A percentile compares a stretch with the other conserved stretches of the same genome.
phyloP scores from a whole-genome alignment of 2,888 invertebrate species.

The Hesperia comma region DNA sequence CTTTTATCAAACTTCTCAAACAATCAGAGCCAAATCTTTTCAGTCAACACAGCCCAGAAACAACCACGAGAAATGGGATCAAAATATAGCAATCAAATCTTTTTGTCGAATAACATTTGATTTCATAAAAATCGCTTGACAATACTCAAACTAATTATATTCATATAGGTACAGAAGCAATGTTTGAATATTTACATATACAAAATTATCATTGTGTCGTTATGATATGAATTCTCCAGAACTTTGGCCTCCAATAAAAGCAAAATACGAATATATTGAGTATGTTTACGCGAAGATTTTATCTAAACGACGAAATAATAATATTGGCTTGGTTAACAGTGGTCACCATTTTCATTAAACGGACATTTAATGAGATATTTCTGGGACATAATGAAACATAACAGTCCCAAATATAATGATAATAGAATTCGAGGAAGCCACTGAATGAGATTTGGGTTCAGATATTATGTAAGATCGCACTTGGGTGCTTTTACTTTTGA shows the following conservation, averaged over 20 bases:
- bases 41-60: no score
- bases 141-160: background rate
- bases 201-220: background rate
- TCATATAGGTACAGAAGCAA: background rate
- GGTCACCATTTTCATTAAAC: conserved; percentile 22
- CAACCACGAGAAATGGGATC: no score
- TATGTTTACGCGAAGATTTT: conserved; percentile 22
- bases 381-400: conserved; percentile 20
- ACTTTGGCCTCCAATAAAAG: conserved; percentile 12
- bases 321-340: conserved; percentile 20
- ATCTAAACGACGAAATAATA: conserved; percentile 25
- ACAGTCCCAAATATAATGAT: conserved; percentile 9
- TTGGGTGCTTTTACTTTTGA: conserved; percentile 5
- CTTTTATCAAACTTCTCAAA: no score
- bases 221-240: conserved; percentile 1
- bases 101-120: no score
- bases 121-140: background rate
- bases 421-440: conserved; percentile 9
- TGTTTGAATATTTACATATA: background rate
- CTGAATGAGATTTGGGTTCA: conserved; percentile 2
- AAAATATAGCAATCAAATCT: no score
- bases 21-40: no score
- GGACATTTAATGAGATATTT: conserved; percentile 29
- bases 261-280: conserved; percentile 12
- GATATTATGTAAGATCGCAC: background rate